Evolutionary conservation across 2,888 invertebrate genomes (phyloP).

Genomic region (Drosophila vallismaia): DNA sequence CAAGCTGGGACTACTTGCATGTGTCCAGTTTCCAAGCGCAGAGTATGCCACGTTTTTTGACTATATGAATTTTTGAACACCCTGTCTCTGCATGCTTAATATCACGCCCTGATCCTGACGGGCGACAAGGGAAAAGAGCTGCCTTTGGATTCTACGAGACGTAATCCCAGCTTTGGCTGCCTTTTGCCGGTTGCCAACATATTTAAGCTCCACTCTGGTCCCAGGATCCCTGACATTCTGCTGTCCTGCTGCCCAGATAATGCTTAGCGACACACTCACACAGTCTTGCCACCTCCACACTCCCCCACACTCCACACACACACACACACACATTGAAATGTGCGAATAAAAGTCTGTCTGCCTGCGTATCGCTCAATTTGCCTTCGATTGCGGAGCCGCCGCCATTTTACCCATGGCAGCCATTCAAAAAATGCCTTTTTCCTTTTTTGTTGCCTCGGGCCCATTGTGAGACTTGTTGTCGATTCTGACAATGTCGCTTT

Average conservation of each 20-base stretch:
- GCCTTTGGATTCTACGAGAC: slow-evolving; percentile 35
- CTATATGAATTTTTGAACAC: slow-evolving; percentile 60
- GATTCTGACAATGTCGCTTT: slow-evolving; percentile 35
- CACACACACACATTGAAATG: slow-evolving; percentile 10
- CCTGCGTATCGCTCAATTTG: slow-evolving; percentile 39
- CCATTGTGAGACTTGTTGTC: slow-evolving; percentile 25
- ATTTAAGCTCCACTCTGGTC: slow-evolving; percentile 51
- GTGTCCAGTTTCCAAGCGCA: slow-evolving; percentile 30
- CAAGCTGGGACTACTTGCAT: slow-evolving; percentile 44
- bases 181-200: slow-evolving; percentile 49
- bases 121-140: slow-evolving; percentile 28
- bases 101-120: slow-evolving; percentile 3
- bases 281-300: neutral
- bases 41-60: slow-evolving; percentile 48
- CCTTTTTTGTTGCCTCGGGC: slow-evolving; percentile 12
- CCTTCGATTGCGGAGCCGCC: slow-evolving; percentile 50
- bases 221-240: slow-evolving; percentile 3
- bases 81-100: slow-evolving; percentile 35
- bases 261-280: slow-evolving; percentile 30
- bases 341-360: slow-evolving; percentile 18
- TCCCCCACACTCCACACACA: neutral
- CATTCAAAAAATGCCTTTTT: slow-evolving; percentile 30
- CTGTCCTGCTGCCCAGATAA: slow-evolving; percentile 33
- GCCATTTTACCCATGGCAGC: slow-evolving; percentile 46
- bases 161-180: slow-evolving; percentile 63